These are phyloP conservation scores for Proterorhinus semilunaris DNA, from an alignment of 2,113 vertebrate species.

Conservation along the genomic window DNA sequence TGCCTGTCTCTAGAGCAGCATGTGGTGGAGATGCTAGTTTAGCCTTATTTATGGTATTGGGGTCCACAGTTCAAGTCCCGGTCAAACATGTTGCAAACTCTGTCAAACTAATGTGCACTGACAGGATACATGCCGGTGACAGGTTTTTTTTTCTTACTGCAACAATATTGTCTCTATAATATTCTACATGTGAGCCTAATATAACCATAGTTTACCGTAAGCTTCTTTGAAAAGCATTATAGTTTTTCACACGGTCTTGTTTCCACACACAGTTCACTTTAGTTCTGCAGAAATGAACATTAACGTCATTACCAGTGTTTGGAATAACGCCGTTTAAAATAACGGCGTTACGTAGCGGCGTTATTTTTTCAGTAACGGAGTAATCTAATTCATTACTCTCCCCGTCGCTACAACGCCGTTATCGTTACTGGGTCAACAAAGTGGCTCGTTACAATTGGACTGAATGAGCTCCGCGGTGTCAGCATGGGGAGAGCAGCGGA, in stretches of 20 bases:
- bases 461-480: no score
- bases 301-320: no score
- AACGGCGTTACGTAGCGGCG: no score
- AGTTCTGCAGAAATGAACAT: background rate
- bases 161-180: background rate
- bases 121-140: conserved; percentile 16
- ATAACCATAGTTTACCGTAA: background rate
- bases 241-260: background rate
- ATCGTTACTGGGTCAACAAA: no score
- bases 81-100: conserved; percentile 34
- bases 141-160: conserved; percentile 10
- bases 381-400: no score
- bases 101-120: conserved; percentile 28
- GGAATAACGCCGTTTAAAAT: no score
- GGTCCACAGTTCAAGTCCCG: conserved; percentile 32
- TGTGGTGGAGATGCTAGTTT: conserved; percentile 11
- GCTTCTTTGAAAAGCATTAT: background rate
- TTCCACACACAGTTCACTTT: background rate
- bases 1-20: background rate
- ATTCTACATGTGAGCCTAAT: background rate
- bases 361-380: no score
- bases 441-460: no score
- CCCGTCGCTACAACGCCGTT: no score
- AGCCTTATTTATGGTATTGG: conserved; percentile 3
- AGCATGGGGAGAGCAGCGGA: no score